Conservation (phyloP, 2,797 vertebrate genomes). For the Remorina albescens region DNA sequence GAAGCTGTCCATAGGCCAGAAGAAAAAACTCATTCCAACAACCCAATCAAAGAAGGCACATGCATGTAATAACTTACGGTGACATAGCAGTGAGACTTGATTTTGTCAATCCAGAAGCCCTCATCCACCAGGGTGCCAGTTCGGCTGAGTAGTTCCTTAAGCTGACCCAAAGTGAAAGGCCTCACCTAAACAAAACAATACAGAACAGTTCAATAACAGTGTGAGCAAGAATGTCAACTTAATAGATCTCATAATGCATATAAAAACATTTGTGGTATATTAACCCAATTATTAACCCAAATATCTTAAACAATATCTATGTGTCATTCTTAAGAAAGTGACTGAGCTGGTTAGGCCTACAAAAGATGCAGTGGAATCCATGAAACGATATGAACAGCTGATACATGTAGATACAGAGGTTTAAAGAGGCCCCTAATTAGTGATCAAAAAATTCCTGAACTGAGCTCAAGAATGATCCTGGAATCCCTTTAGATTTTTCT, state of each 20-base stretch:
- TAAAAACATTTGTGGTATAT: too few relatives aligned
- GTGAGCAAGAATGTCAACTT: neutral
- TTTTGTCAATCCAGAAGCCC: constrained; percentile 95
- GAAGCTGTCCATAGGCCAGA: neutral
- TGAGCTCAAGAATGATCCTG: neutral
- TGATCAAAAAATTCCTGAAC: neutral
- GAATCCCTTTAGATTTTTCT: neutral
- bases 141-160: constrained; percentile 91
- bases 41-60: neutral
- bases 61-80: constrained; percentile 83
- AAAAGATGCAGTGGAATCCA: neutral
- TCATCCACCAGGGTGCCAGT: constrained; percentile 90
- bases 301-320: neutral
- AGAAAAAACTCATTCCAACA: neutral
- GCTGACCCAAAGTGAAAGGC: constrained; percentile 92
- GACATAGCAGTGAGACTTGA: constrained; percentile 94
- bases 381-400: neutral
- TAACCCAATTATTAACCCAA: neutral
- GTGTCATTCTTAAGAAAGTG: neutral
- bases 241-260: neutral
- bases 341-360: neutral
- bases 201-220: neutral
- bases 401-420: neutral
- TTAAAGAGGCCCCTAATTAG: neutral
- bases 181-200: constrained; percentile 84